Conservation (phyloP, 2,888 invertebrate species). For the Sussaba pulchella region DNA sequence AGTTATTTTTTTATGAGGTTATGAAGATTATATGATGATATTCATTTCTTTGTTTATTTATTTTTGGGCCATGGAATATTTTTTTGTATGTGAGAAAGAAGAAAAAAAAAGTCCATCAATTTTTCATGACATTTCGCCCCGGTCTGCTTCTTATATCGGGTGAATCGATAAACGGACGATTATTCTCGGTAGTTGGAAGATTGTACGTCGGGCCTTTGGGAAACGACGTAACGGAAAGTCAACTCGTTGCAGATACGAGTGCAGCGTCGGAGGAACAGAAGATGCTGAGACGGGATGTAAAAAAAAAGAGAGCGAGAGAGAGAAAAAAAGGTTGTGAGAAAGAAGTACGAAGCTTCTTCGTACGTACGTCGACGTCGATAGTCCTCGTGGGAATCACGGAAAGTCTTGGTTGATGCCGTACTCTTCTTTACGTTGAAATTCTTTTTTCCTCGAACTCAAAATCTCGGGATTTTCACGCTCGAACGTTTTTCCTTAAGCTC, state of each 20-base stretch:
- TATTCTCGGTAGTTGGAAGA: slow-evolving; percentile 8
- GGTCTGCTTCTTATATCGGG: background rate
- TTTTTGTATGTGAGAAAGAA: no score
- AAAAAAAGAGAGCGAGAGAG: background rate
- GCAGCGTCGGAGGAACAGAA: background rate
- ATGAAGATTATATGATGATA: no score
- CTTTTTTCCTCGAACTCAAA: slow-evolving; percentile 12
- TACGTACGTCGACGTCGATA: slow-evolving; percentile 5
- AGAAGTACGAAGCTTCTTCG: background rate
- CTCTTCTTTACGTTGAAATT: slow-evolving; percentile 23
- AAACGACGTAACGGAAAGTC: slow-evolving; percentile 30
- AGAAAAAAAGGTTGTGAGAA: background rate
- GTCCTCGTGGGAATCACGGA: background rate
- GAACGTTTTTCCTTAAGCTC: background rate
- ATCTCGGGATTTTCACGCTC: slow-evolving; percentile 16
- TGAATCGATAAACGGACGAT: slow-evolving; percentile 10
- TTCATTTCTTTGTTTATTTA: no score
- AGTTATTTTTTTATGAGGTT: no score
- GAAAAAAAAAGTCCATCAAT: background rate
- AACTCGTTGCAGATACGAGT: slow-evolving; percentile 33
- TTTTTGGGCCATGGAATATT: no score
- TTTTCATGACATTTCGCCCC: background rate
- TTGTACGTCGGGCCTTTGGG: background rate
- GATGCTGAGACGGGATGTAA: slow-evolving; percentile 2
- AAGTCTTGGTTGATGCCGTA: slow-evolving; percentile 9